These are phyloP conservation scores for Trichechus manatus DNA, from an alignment of 2,113 vertebrate species.

Conservation along the genomic window DNA sequence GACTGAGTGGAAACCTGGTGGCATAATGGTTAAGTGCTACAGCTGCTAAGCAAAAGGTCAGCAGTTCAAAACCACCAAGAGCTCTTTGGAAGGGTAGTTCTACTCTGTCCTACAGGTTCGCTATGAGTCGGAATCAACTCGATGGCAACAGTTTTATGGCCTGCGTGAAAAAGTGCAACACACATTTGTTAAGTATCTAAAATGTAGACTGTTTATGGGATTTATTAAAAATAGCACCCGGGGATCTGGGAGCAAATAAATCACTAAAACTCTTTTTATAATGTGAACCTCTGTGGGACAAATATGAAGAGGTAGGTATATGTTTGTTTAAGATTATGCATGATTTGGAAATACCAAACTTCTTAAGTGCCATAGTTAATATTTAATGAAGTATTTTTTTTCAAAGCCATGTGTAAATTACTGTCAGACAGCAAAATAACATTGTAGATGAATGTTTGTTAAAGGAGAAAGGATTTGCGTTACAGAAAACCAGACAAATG, in stretches of 20 bases:
- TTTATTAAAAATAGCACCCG: conserved; percentile 54
- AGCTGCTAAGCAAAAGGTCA: no score
- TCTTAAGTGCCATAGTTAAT: background rate
- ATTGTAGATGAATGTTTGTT: conserved; percentile 34
- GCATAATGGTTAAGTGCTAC: no score
- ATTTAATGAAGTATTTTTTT: background rate
- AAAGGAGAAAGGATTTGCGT: background rate
- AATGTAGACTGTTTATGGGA: conserved; percentile 12
- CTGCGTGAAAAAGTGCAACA: background rate
- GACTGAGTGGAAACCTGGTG: background rate
- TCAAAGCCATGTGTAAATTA: conserved; percentile 46
- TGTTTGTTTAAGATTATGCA: conserved; percentile 37
- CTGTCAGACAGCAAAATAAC: conserved; percentile 46
- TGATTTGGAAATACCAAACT: background rate
- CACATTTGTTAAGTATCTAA: background rate
- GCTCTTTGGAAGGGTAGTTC: no score
- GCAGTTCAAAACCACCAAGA: no score
- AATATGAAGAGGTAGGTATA: background rate
- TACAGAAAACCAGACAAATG: conserved; percentile 19
- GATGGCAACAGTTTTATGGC: no score
- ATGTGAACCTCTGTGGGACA: background rate
- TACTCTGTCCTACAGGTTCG: no score
- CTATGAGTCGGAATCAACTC: no score
- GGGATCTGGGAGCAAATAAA: background rate
- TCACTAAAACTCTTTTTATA: conserved; percentile 21